phyloP scores from a whole-genome alignment of 2,797 vertebrate genomes.

The Mionectes olivaceus region DNA sequence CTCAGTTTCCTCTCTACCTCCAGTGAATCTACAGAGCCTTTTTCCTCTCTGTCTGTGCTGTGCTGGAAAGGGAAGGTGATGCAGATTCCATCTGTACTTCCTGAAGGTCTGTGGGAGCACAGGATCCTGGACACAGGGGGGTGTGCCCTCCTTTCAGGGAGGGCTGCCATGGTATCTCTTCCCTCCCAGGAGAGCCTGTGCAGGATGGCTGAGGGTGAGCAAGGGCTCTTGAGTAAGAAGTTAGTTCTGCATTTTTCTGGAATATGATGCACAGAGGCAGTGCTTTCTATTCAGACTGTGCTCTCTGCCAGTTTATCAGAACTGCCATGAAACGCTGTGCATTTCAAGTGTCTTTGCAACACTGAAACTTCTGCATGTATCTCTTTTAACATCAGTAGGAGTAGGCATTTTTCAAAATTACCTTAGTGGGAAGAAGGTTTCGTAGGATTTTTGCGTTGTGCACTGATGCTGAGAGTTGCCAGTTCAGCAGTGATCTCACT shows the following conservation, averaged over 20 bases:
- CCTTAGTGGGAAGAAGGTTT: neutral
- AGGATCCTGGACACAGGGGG: neutral
- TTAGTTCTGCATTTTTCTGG: neutral
- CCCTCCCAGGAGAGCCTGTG: neutral
- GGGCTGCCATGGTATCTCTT: neutral
- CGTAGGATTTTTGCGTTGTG: neutral
- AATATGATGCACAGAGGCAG: neutral
- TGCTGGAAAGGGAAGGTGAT: neutral
- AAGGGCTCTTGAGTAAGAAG: neutral
- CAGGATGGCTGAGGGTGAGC: neutral
- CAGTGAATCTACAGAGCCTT: neutral
- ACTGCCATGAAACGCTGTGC: neutral
- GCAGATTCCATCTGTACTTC: accelerated
- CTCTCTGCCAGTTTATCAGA: neutral
- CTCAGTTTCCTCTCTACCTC: neutral
- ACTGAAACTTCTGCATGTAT: neutral
- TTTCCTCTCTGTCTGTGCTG: neutral
- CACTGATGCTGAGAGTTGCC: neutral
- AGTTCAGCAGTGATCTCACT: neutral
- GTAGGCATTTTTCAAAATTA: neutral
- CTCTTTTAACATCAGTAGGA: neutral
- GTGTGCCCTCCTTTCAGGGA: neutral
- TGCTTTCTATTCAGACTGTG: neutral
- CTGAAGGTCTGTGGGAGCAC: neutral
- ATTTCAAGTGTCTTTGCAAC: neutral